These are phyloP conservation scores for Diogma glabrata DNA, from an alignment of 2,888 invertebrate genomes.

Conservation along the genomic window DNA sequence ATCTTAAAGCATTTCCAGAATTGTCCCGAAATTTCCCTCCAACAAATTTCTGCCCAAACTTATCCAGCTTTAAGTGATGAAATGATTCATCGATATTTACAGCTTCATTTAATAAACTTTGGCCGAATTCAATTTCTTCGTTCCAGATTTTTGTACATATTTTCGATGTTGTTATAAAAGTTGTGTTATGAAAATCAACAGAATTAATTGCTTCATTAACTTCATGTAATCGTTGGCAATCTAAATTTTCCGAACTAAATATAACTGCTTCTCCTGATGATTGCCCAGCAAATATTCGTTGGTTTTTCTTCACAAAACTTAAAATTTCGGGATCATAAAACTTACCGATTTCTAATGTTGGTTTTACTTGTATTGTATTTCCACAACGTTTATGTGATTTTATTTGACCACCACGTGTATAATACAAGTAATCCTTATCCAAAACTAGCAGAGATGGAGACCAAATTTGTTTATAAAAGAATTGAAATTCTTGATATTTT, in stretches of 20 bases:
- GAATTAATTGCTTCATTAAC: constrained; percentile 28
- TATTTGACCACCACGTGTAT: constrained; percentile 38
- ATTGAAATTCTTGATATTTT: constrained; percentile 37
- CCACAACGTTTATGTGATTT: constrained; percentile 28
- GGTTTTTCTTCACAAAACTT: constrained; percentile 27
- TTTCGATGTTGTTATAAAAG: constrained; percentile 27
- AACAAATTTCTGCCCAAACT: constrained; percentile 24
- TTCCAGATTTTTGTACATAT: constrained; percentile 29
- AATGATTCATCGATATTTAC: constrained; percentile 25
- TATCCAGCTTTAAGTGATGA: constrained; percentile 26
- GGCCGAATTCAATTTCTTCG: constrained; percentile 27
- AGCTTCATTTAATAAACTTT: constrained; percentile 26
- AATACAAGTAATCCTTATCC: constrained; percentile 40
- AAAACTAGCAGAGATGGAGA: constrained; percentile 44
- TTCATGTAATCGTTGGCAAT: constrained; percentile 28
- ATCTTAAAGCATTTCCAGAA: constrained; percentile 25
- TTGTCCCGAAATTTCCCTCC: constrained; percentile 30
- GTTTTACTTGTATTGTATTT: constrained; percentile 30
- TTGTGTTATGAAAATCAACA: constrained; percentile 28
- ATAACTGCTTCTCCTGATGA: constrained; percentile 29
- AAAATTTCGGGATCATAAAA: constrained; percentile 27
- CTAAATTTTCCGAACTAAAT: constrained; percentile 21
- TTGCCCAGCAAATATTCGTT: constrained; percentile 30
- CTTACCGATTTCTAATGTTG: constrained; percentile 24
- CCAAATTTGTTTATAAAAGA: constrained; percentile 37